Conservation (phyloP, 2,797 vertebrate species). For the Anabacerthia variegaticeps region DNA sequence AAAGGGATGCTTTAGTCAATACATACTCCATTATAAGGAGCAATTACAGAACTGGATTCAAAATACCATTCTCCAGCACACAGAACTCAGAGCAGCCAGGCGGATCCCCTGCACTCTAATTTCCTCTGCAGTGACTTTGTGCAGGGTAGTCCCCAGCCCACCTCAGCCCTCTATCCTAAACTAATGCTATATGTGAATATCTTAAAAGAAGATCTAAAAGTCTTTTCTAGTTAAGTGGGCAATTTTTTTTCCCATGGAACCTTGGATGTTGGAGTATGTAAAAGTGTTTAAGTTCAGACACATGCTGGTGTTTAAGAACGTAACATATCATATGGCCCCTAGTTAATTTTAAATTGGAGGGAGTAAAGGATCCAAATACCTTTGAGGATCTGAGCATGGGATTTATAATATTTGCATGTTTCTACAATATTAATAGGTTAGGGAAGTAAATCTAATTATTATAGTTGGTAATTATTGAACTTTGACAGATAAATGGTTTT, state of each 20-base stretch:
- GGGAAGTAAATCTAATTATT: background rate
- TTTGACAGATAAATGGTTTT: background rate
- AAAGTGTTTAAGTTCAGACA: background rate
- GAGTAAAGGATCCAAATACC: background rate
- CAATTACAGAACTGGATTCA: background rate
- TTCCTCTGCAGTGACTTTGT: background rate
- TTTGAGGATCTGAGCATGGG: background rate
- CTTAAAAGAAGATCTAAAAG: background rate
- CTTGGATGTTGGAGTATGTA: background rate
- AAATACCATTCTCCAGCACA: background rate
- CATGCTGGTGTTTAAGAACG: background rate
- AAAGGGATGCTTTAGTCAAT: background rate
- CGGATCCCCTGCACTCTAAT: background rate
- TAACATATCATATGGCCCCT: fast-evolving
- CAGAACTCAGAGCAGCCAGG: background rate
- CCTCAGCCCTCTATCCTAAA: background rate
- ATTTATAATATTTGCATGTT: background rate
- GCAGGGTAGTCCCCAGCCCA: background rate
- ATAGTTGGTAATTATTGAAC: background rate
- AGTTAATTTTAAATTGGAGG: background rate
- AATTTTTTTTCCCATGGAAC: background rate
- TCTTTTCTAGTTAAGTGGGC: background rate
- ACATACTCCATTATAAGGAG: background rate
- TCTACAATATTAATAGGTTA: background rate
- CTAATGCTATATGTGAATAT: background rate